Evolutionary conservation across 2,113 vertebrate genomes (phyloP), one percentile per base, ranked within the genome.

Genomic region (Trinectes maculatus): DNA sequence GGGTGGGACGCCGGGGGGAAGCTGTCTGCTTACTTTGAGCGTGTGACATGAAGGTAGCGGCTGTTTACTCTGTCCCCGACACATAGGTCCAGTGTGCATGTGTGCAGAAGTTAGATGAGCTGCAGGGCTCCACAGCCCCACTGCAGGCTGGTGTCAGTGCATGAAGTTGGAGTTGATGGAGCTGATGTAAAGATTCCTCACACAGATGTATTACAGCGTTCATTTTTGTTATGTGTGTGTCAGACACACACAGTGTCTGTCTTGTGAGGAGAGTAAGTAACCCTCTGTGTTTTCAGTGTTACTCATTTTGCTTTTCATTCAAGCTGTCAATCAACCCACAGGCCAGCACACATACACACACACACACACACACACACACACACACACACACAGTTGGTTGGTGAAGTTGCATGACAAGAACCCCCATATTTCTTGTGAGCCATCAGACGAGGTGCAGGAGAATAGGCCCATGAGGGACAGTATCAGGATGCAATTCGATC

Each of bases 1-100:
- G 91, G 90, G 87, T 87, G 74, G 89, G 84, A 88, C 80, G 49
- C 71, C 49, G 34, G 33, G 74, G 26, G 72, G 86, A 64, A 75
- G 36, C 61, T 79, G 74, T 84, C 37, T 86, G 53, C 65, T 77
- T 66, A 88, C 72, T 85, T 86, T 84, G 51, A 75, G 69, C 37
- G 52, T 77, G 77, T 70, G 84, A 73, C 62, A 75, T 69, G 66
- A 57, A 57, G 77, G 78, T 83, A 18, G 13, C 18, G 36, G 42
- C 44, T 76, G 51, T 31, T 21, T 21, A 3, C 36, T 48, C 33
- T 34, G 53, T 51, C 26, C n/a, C 70, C 44, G 53, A 58, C 26
- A 71, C 53, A 58, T 28, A 33, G 3, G 3, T 6, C 36, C 28
- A 26, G 21, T 13, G 6, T 19, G 9, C 42, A 67, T 73, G 56